A percentile compares a stretch with the other conserved stretches of the same genome.
Evolutionary conservation across 2,797 vertebrate genomes (phyloP).

Genomic region (Phataginus tetradactyla): DNA sequence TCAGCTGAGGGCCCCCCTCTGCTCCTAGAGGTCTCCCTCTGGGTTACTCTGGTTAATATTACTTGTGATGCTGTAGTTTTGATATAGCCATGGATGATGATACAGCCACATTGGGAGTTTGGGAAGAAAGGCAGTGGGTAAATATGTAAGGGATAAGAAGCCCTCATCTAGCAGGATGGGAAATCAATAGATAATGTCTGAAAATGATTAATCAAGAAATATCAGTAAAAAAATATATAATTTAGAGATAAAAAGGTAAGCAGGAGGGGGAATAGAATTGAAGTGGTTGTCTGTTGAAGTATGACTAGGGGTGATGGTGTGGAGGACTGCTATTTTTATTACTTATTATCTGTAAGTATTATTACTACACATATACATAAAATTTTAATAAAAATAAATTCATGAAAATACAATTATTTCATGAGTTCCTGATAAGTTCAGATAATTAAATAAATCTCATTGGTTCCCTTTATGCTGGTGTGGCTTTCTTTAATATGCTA

Average conservation of each 20-base stretch:
- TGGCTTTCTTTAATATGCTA: not conserved
- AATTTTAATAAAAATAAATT: not conserved
- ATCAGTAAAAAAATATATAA: not conserved
- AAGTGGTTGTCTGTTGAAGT: not conserved
- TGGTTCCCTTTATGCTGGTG: not conserved
- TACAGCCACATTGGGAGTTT: not conserved
- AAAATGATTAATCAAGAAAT: constrained; percentile 4
- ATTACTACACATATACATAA: not conserved
- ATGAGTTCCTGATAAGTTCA: not conserved
- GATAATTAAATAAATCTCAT: not conserved
- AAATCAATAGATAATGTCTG: not conserved
- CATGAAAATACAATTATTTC: constrained; percentile 15
- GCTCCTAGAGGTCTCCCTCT: not conserved
- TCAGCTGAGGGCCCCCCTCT: too few relatives aligned
- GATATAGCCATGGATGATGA: not conserved
- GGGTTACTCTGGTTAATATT: not conserved
- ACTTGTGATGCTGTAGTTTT: not conserved
- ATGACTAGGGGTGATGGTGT: not conserved
- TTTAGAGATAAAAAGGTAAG: not conserved
- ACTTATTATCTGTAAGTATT: not conserved
- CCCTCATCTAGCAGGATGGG: not conserved
- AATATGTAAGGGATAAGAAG: not conserved
- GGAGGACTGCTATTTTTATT: not conserved
- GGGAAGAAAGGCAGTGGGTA: not conserved
- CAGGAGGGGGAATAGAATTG: not conserved